Evolutionary conservation across 2,797 vertebrate genomes (phyloP).

Genomic region (Nasua narica): DNA sequence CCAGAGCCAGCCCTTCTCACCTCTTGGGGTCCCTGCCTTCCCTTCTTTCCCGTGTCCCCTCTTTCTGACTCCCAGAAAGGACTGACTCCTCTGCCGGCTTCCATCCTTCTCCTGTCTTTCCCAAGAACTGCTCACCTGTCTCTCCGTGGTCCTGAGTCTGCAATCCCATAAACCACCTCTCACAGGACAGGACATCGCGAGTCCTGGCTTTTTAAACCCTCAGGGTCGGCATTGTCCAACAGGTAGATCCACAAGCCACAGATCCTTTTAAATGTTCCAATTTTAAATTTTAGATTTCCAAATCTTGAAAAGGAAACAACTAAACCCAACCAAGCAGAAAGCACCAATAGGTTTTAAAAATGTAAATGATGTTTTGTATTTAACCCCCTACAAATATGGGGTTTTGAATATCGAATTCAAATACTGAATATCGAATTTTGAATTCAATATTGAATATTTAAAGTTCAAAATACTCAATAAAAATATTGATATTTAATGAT

Average conservation of each 20-base stretch:
- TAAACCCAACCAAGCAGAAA: neutral
- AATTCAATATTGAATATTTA: no score
- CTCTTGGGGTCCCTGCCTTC: neutral
- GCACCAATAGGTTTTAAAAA: neutral
- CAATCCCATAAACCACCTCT: neutral
- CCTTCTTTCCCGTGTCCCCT: neutral
- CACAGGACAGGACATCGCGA: rapidly evolving
- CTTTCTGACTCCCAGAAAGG: neutral
- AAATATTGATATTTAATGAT: no score
- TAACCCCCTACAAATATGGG: neutral
- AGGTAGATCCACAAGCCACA: neutral
- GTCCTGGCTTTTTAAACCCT: neutral
- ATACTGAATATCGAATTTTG: no score
- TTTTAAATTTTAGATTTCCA: neutral
- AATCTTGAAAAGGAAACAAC: neutral
- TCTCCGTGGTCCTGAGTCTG: neutral
- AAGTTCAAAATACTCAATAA: no score
- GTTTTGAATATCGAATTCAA: no score
- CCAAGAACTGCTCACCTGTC: neutral
- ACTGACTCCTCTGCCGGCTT: neutral
- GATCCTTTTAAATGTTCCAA: neutral
- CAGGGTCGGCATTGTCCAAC: neutral
- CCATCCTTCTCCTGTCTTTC: neutral
- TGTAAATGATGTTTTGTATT: neutral
- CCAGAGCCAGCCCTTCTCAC: neutral